phyloP scores from a whole-genome alignment of 2,888 invertebrate genomes.

The Drosophila mettleri region DNA sequence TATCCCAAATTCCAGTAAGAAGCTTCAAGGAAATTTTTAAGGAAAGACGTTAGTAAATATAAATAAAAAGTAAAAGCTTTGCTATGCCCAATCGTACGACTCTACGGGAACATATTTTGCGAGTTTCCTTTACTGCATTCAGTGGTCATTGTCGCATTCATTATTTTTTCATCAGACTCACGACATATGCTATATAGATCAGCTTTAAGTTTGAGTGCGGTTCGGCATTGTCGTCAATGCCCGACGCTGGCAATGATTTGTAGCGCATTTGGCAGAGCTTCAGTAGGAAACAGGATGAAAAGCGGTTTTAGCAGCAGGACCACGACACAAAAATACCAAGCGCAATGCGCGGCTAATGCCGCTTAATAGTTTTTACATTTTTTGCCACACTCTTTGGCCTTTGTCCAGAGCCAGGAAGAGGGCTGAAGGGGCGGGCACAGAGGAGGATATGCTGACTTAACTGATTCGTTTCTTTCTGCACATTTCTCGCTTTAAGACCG shows the following conservation, averaged over 20 bases:
- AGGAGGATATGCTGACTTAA: conserved; percentile 70
- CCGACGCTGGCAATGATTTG: conserved; percentile 33
- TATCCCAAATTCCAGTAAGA: no score
- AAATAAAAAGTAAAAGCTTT: no score
- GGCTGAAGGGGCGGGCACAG: background rate
- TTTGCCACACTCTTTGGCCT: conserved; percentile 57
- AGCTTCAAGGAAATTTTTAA: no score
- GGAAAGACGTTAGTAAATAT: no score
- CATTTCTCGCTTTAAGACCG: conserved; percentile 50
- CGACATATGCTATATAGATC: conserved; percentile 1
- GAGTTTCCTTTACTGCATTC: no score
- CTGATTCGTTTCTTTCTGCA: conserved; percentile 63
- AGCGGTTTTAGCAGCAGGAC: conserved; percentile 40
- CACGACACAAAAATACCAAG: conserved; percentile 71
- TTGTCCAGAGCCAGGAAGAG: conserved; percentile 32
- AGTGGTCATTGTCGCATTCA: no score
- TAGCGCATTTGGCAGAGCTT: conserved; percentile 22
- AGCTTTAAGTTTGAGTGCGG: background rate
- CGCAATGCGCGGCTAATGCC: conserved; percentile 75
- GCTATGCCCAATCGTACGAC: no score
- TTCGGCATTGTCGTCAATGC: conserved; percentile 35
- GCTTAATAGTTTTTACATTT: conserved; percentile 79
- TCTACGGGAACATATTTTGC: no score
- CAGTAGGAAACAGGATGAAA: conserved; percentile 21
- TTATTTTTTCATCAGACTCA: background rate